phyloP scores from a whole-genome alignment of 2,888 invertebrate genomes.

The Hemicrepidius hirtus region DNA sequence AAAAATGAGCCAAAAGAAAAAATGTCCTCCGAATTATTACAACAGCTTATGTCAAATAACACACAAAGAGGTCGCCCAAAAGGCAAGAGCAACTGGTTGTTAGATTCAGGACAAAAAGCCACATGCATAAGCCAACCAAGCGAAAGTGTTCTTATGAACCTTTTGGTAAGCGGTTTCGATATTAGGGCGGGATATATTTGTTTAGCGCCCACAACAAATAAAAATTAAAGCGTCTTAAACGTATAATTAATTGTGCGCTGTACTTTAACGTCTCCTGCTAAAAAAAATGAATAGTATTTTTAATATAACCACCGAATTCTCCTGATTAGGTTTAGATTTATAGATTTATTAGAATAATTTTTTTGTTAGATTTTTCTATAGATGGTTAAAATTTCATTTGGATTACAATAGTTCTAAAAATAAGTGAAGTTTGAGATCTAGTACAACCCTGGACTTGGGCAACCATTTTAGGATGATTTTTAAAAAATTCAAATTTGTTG shows the following conservation, averaged over 20 bases:
- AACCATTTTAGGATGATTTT: no score
- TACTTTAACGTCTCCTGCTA: constrained; percentile 39
- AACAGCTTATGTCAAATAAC: constrained; percentile 76
- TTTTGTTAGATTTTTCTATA: background rate
- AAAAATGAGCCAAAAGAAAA: constrained; percentile 69
- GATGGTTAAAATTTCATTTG: background rate
- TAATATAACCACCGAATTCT: constrained; percentile 22
- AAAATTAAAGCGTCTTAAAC: constrained; percentile 53
- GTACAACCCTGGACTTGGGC: no score
- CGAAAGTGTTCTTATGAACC: constrained; percentile 93
- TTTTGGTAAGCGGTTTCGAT: constrained; percentile 96
- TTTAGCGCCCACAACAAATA: constrained; percentile 77
- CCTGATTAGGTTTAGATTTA: constrained; percentile 11
- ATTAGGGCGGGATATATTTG: constrained; percentile 94
- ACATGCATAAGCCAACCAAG: constrained; percentile 74
- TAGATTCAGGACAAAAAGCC: constrained; percentile 67
- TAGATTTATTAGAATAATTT: background rate
- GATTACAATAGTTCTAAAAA: no score
- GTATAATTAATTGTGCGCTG: constrained; percentile 48
- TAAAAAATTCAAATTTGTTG: no score
- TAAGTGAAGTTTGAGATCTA: no score
- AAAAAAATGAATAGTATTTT: constrained; percentile 28
- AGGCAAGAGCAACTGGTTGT: constrained; percentile 67
- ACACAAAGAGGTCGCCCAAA: constrained; percentile 65
- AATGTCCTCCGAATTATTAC: constrained; percentile 74